phyloP scores from a whole-genome alignment of 2,888 invertebrate species.

The Tipula confusa region DNA sequence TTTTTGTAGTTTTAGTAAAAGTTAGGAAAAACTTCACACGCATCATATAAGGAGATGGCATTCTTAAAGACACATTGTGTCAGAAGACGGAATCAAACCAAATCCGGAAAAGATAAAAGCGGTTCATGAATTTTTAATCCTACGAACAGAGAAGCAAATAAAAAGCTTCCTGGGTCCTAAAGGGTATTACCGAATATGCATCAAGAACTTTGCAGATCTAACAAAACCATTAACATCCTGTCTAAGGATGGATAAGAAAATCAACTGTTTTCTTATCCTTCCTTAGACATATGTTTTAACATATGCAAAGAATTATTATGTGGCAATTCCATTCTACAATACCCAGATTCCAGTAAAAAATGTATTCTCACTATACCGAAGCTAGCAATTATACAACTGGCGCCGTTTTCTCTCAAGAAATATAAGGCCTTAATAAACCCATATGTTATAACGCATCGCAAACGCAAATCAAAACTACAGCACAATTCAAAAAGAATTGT shows the following conservation, averaged over 20 bases:
- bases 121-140: background rate
- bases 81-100: background rate
- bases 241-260: background rate
- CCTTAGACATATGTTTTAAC: background rate
- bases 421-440: background rate
- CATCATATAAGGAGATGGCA: background rate
- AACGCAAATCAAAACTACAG: conserved; percentile 37
- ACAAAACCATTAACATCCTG: conserved; percentile 30
- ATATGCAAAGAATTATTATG: background rate
- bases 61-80: background rate
- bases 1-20: no score
- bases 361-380: conserved; percentile 40
- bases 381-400: conserved; percentile 38
- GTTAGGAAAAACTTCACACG: no score
- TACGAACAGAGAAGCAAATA: no score
- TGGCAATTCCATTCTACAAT: background rate
- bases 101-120: background rate
- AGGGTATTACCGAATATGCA: conserved; percentile 37
- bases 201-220: conserved; percentile 33
- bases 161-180: conserved; percentile 31
- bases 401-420: conserved; percentile 34
- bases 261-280: background rate
- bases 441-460: background rate
- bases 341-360: background rate
- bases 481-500: conserved; percentile 41